Base-by-base conservation (phyloP, 2,113 vertebrate genomes). In the Cromileptes altivelis region DNA sequence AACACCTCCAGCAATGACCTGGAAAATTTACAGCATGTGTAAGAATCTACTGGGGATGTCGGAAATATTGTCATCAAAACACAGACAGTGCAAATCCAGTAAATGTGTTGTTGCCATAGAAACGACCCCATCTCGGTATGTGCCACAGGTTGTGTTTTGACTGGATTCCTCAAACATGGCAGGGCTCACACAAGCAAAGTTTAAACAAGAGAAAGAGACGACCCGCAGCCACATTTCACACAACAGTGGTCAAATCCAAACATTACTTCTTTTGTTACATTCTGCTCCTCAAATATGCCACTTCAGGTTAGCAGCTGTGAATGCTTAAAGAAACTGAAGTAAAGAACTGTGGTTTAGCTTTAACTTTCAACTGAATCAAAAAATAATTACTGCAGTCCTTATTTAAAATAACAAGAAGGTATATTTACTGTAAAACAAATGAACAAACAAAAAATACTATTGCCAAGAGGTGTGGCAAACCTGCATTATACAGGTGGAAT, bases 1-100 rank as follows among this genome's bases (percentile, higher is more conserved):
- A 50, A 49, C 17, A 62, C 4, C 4, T 9, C 25, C 4, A 58
- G 1, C 42, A 75, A 60, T 17, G 1, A 62, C 23, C 37, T 49
- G 49, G 18, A 45, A 19, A 60, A 17, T 6, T 23, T 2, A 17
- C 11, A 11, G 14, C 19, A 15, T 63, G 15, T 75, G 47, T 69
- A 13, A 21, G 78, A 30, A 52, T 67, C 40, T n/a, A 64, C 42
- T 4, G 21, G 13, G 7, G 1, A 4, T 14, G 40, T 19, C 69
- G 21, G 47, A 85, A 57, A 77, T 73, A 60, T 6, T 64, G n/a
- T 81, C 45, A 63, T 63, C 52, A 80, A 80, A 90, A 80, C 71
- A 85, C 69, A 86, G 80, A 77, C 65, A 4, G 30, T 2, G 7
- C 70, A 27, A 9, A 69, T 71, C 64, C 6, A n/a, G 53, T 42